Evolutionary conservation across 2,113 vertebrate species (phyloP).

Genomic region (Lophochroa leadbeateri): DNA sequence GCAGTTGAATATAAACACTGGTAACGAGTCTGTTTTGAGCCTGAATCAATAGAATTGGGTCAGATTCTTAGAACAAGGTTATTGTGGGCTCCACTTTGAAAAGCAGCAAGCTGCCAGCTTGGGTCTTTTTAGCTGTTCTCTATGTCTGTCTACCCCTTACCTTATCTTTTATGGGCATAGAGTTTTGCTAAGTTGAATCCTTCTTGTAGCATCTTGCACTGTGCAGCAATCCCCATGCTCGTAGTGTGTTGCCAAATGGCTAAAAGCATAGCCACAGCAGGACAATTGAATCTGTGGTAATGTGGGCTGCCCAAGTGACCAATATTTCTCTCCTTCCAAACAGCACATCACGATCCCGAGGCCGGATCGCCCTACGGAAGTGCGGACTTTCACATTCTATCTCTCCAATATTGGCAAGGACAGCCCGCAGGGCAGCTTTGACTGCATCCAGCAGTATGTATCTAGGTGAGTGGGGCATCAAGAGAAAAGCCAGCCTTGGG

Average conservation of each 20-base stretch:
- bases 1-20: neutral
- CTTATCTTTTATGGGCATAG: accelerated
- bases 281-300: accelerated
- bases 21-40: neutral
- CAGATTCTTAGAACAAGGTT: neutral
- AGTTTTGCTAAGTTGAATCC: accelerated
- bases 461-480: constrained; percentile 82
- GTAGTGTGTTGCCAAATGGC: accelerated
- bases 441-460: constrained; percentile 95
- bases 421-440: constrained; percentile 95
- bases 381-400: constrained; percentile 90
- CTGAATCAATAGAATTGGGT: neutral
- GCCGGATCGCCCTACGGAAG: constrained; percentile 80
- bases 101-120: neutral
- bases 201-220: neutral
- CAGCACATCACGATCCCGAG: constrained; percentile 93
- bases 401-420: constrained; percentile 95
- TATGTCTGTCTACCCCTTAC: neutral
- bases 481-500: no score
- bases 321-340: neutral
- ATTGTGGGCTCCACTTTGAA: neutral
- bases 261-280: neutral
- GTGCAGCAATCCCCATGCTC: neutral
- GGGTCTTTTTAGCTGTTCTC: neutral
- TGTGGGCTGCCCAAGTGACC: neutral